Percentiles rank a stretch among this genome's conserved stretches.
Evolutionary conservation across 2,113 vertebrate species (phyloP).

Genomic region (Gobius niger): DNA sequence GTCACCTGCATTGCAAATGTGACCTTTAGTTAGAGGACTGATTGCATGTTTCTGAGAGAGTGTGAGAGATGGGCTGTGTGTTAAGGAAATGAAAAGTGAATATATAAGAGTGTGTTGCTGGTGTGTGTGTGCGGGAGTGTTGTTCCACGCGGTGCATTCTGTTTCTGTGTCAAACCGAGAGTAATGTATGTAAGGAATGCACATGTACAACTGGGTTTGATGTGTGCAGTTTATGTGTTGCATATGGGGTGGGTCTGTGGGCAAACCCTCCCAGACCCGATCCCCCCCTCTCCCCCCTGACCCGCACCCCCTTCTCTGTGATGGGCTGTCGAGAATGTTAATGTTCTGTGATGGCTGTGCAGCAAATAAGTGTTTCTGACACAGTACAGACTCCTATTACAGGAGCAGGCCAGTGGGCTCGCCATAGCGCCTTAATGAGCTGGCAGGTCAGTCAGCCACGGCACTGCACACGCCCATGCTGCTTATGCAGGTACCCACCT

Average conservation of each 20-base stretch:
- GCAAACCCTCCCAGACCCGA: constrained; percentile 58
- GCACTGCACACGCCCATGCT: constrained; percentile 61
- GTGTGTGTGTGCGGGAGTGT: constrained; percentile 21
- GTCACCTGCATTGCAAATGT: constrained; percentile 96
- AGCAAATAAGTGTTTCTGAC: constrained; percentile 88
- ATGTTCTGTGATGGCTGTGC: constrained; percentile 86
- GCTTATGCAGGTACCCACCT: constrained; percentile 56
- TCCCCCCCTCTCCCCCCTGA: constrained; percentile 56
- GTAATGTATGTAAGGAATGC: constrained; percentile 6
- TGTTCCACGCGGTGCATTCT: constrained; percentile 13
- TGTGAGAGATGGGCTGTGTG: constrained; percentile 50
- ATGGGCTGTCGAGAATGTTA: constrained; percentile 85
- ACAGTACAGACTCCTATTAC: constrained; percentile 80
- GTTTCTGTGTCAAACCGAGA: not conserved
- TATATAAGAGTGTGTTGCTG: constrained; percentile 11
- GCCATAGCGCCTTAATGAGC: constrained; percentile 83
- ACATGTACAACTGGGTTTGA: constrained; percentile 6
- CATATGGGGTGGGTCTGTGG: constrained; percentile 31
- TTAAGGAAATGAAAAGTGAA: constrained; percentile 46
- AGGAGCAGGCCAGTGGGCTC: constrained; percentile 74
- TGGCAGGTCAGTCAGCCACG: constrained; percentile 80
- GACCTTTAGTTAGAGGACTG: constrained; percentile 93
- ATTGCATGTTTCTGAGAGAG: constrained; percentile 85
- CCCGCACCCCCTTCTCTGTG: constrained; percentile 73
- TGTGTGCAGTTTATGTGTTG: constrained; percentile 14